Conservation (phyloP, 1,140 invertebrate species). For the Colletes gigas region DNA sequence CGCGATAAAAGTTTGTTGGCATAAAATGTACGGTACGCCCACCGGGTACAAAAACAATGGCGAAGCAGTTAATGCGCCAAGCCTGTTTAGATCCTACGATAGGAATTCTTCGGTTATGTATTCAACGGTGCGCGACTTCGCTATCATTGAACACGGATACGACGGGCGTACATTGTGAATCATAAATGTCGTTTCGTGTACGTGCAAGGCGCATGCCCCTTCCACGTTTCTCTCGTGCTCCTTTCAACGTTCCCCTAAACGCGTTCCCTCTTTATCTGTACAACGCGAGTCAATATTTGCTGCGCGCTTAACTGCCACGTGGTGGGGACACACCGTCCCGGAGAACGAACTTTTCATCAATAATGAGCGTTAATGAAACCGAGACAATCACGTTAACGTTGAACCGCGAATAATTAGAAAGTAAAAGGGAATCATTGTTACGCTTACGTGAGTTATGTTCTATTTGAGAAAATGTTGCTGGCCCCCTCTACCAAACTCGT, state of each 20-base stretch:
- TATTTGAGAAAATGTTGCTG: no score
- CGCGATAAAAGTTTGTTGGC: not conserved
- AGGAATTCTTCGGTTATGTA: constrained; percentile 8
- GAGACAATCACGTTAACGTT: not conserved
- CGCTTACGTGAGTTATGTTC: no score
- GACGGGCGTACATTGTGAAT: constrained; percentile 15
- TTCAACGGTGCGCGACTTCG: not conserved
- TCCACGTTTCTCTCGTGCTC: not conserved
- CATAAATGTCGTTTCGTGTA: not conserved
- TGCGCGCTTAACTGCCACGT: not conserved
- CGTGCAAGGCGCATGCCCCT: constrained; percentile 7
- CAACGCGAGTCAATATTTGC: constrained; percentile 32
- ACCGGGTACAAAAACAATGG: constrained; percentile 1
- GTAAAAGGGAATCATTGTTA: not conserved
- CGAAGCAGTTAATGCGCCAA: not conserved
- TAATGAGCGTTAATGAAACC: not conserved
- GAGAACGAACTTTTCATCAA: not conserved
- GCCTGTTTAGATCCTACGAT: constrained; percentile 2
- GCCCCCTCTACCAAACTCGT: no score
- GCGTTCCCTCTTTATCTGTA: constrained; percentile 10
- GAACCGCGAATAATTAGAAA: not conserved
- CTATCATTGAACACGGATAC: not conserved
- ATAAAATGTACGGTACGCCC: not conserved
- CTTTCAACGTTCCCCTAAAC: constrained; percentile 14
- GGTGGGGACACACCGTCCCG: not conserved